These are phyloP conservation scores for Balearica regulorum DNA, from an alignment of 2,797 vertebrate species.

Conservation along the genomic window DNA sequence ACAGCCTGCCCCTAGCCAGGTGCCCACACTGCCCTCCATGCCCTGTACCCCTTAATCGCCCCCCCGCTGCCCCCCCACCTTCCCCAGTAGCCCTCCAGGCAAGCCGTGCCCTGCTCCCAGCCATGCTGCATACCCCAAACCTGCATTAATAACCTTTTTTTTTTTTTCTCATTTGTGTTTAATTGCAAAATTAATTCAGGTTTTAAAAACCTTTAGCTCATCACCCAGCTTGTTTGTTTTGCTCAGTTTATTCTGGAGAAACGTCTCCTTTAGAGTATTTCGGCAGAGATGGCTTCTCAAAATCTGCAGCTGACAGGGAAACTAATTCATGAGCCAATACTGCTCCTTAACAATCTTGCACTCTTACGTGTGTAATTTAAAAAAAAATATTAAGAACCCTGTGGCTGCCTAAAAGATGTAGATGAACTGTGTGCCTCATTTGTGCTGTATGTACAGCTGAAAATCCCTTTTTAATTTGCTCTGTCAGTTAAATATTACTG, in stretches of 20 bases:
- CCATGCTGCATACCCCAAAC: rapidly evolving
- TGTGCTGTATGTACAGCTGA: background rate
- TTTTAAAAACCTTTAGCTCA: background rate
- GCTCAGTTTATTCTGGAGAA: background rate
- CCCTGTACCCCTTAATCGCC: background rate
- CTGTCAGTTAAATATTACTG: slow-evolving; percentile 9
- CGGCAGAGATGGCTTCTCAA: background rate
- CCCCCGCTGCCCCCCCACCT: rapidly evolving
- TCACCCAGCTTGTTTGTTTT: rapidly evolving
- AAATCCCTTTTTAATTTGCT: slow-evolving; percentile 40
- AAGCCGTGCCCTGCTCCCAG: background rate
- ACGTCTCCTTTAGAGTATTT: background rate
- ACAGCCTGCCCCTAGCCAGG: background rate
- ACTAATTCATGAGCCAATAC: background rate
- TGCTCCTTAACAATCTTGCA: background rate
- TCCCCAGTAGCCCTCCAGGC: background rate
- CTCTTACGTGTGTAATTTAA: background rate
- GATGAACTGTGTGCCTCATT: background rate
- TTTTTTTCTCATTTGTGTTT: rapidly evolving
- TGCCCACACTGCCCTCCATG: background rate
- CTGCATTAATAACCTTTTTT: background rate
- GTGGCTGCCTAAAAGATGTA: background rate
- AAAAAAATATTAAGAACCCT: background rate
- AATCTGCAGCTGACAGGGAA: background rate
- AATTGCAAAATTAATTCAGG: background rate